Base-by-base conservation (phyloP, 2,797 vertebrate genomes). In the Malacoraja senta region DNA sequence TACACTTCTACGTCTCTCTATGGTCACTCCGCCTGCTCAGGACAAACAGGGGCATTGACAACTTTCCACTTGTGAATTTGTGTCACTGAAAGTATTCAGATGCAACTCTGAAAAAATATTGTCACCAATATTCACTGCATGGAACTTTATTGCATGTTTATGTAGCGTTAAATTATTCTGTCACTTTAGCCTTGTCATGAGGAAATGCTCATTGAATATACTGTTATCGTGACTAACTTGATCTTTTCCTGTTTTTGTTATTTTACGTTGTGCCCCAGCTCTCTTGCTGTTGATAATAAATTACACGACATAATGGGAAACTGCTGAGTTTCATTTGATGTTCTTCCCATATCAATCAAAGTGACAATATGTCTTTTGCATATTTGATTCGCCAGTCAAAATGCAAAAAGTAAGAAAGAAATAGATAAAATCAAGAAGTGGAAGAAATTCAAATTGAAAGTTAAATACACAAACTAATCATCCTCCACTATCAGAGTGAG, bases 171-270 rank as follows among this genome's bases (percentile, higher is more conserved):
- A 72, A 38, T 71, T 72, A 71, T 91, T 19, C 68, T 72, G 68
- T 38, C 83, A 84, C 58, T 84, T 61, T 84, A 53, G 58, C 29
- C 13, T 84, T 35, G 32, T 91, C 32, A 91, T 13, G 32, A 3
- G 15, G 35, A 91, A 91, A 24, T 91, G 65, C 88, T 71, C 63
- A 32, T 72, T 91, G 65, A 72, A 91, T 26, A 91, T 26, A 91
- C 53, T 15, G 26, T 26, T n/a, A 26, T 84, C 83, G 32, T n/a
- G 58, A 84, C 61, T 84, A n/a, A 84, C 83, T 26, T 61, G 53
- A 61, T 84, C 83, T 13, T 84, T 63, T 84, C 26, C 83, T 17
- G 29, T 84, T 63, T 26, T 84, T 63, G 58, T 84, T 61, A 26
- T 61, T 84, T 84, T 63, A 61, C 61, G 10, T 15, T 8, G 58